Conservation (phyloP, 2,888 invertebrate genomes). For the Dynastes maya region DNA sequence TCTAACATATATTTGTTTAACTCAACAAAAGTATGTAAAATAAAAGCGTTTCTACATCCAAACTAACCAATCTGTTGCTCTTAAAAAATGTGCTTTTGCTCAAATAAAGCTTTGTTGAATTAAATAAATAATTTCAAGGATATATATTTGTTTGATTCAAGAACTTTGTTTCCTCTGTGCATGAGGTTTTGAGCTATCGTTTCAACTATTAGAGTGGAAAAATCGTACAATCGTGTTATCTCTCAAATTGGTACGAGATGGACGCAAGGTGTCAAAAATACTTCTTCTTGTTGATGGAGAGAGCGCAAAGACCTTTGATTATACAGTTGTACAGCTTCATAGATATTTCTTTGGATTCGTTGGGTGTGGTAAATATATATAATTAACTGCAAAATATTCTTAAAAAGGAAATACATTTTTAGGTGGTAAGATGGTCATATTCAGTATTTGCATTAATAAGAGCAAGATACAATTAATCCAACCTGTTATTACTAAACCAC, state of each 20-base stretch:
- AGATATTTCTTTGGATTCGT: conserved; percentile 46
- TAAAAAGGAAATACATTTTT: background rate
- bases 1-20: no score
- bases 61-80: no score
- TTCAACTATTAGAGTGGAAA: no score
- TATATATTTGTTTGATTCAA: no score
- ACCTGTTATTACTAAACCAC: no score
- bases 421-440: conserved; percentile 52
- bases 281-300: conserved; percentile 52
- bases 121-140: no score
- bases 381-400: background rate
- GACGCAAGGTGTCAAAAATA: conserved; percentile 21
- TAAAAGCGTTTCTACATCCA: no score
- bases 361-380: conserved; percentile 42
- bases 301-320: conserved; percentile 50
- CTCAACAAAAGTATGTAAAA: no score
- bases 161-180: no score
- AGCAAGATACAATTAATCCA: conserved; percentile 39
- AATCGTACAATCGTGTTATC: conserved; percentile 48
- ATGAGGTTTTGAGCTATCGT: no score
- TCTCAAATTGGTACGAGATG: conserved; percentile 47
- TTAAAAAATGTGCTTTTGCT: no score
- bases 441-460: conserved; percentile 49
- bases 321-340: conserved; percentile 49
- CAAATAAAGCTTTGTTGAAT: no score